Percentiles rank a stretch among this genome's conserved stretches.
Conservation (phyloP, 2,797 vertebrate genomes). For the Pipistrellus kuhlii region DNA sequence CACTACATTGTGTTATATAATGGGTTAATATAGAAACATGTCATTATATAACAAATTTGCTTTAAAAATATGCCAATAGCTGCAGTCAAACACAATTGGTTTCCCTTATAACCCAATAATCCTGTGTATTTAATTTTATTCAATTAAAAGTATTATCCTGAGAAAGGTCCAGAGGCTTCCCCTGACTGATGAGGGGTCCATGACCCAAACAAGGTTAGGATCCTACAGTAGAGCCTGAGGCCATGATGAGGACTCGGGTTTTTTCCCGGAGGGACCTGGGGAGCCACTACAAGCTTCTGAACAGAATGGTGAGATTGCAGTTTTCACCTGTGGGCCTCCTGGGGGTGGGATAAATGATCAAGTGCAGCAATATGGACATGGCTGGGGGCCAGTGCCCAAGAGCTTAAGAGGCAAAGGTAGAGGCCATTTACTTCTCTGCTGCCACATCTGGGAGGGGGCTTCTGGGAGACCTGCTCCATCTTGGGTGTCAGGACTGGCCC, state of each 20-base stretch:
- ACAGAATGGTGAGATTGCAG: neutral
- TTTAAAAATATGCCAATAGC: constrained; percentile 48
- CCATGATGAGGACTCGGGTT: neutral
- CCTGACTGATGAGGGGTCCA: neutral
- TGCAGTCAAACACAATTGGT: neutral
- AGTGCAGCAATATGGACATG: neutral
- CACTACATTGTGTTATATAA: neutral
- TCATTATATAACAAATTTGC: constrained; percentile 20
- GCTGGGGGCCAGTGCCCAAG: neutral
- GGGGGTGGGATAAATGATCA: neutral
- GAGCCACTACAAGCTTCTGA: neutral
- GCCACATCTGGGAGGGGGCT: neutral
- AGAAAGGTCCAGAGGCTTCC: neutral
- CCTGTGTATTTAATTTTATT: neutral
- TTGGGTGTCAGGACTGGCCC: neutral
- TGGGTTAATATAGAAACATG: constrained; percentile 40
- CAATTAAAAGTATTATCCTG: neutral
- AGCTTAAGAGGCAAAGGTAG: neutral
- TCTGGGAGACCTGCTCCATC: neutral
- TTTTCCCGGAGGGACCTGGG: neutral
- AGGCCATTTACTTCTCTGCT: neutral
- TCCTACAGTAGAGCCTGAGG: neutral
- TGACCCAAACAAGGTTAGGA: neutral
- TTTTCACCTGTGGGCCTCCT: neutral
- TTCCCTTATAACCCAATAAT: neutral